Base-by-base conservation (phyloP, 2,113 vertebrate genomes). In the Cephalopterus ornatus region DNA sequence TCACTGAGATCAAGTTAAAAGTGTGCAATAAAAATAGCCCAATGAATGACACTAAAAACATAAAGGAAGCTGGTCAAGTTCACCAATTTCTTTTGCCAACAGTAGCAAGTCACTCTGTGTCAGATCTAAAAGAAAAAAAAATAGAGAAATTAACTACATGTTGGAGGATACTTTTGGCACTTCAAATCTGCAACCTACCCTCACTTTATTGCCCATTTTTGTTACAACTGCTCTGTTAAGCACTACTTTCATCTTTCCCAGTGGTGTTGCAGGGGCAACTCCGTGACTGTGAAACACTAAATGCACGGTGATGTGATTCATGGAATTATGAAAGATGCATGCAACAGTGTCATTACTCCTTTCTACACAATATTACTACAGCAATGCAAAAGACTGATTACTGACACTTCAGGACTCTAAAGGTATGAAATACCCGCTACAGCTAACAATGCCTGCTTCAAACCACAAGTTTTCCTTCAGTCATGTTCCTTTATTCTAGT, bases 81-180 rank as follows among this genome's bases (percentile, higher is more conserved):
- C 39, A 61, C 22, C 8, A 12, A 56, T 81, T 81, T 63, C 55
- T 71, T 72, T 21, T 5, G 13, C 33, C 42, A 67, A 28, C 6
- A 53, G 52, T 27, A 28, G 16, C 39, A 89, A 61, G 33, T 61
- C 24, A 61, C 35, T 74, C 16, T 72, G n/a, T 63, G 12, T 20
- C 50, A 66, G 35, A 71, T 30, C 6, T 44, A 46, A 59, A 59
- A 35, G 5, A 46, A 61, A 42, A 12, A 63, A 9, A 9, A n/a
- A 15, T 2, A 53, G 88, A 39, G 1, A 26, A 75, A 39, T 10
- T 11, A 55, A 12, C 24, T 32, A 23, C 9, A 52, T 13, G 12
- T 17, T 52, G 46, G 32, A 55, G 19, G 0, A 0, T 21, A 32
- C 12, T 70, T 80, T 70, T 37, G 46, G 6, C 30, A 23, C 10